These are phyloP conservation scores for Panzeria rudis DNA, from an alignment of 2,888 invertebrate species.

Conservation along the genomic window DNA sequence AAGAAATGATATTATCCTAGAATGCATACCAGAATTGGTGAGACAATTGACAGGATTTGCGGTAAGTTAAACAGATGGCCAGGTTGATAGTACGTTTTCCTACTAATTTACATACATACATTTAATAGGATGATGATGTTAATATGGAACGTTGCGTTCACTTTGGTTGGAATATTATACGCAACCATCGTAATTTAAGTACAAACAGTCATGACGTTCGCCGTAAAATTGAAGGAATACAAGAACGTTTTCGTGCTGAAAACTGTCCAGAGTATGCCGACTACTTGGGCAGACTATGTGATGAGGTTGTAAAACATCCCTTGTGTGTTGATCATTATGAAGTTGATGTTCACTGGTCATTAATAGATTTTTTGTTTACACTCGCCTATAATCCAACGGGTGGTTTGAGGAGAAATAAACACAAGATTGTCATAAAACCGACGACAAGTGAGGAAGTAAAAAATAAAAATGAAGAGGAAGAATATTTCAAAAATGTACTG, in stretches of 20 bases:
- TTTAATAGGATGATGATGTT: slow-evolving; percentile 81
- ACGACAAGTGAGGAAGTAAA: slow-evolving; percentile 45
- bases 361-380: slow-evolving; percentile 84
- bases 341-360: slow-evolving; percentile 84
- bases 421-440: slow-evolving; percentile 74
- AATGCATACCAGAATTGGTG: slow-evolving; percentile 78
- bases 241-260: slow-evolving; percentile 84
- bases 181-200: slow-evolving; percentile 84
- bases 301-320: slow-evolving; percentile 77
- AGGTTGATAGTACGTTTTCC: not conserved
- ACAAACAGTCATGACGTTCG: slow-evolving; percentile 84
- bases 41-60: slow-evolving; percentile 77
- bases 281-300: slow-evolving; percentile 82
- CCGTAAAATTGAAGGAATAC: slow-evolving; percentile 83
- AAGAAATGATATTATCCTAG: slow-evolving; percentile 77
- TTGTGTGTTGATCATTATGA: slow-evolving; percentile 79
- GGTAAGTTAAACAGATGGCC: slow-evolving; percentile 72
- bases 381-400: slow-evolving; percentile 82
- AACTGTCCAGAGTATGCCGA: slow-evolving; percentile 84
- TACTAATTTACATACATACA: no score
- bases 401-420: slow-evolving; percentile 77
- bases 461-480: slow-evolving; percentile 51
- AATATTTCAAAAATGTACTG: slow-evolving; percentile 73
- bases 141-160: slow-evolving; percentile 83
- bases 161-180: slow-evolving; percentile 81